phyloP scores from a whole-genome alignment of 2,113 vertebrate genomes.

The Macrotis lagotis region DNA sequence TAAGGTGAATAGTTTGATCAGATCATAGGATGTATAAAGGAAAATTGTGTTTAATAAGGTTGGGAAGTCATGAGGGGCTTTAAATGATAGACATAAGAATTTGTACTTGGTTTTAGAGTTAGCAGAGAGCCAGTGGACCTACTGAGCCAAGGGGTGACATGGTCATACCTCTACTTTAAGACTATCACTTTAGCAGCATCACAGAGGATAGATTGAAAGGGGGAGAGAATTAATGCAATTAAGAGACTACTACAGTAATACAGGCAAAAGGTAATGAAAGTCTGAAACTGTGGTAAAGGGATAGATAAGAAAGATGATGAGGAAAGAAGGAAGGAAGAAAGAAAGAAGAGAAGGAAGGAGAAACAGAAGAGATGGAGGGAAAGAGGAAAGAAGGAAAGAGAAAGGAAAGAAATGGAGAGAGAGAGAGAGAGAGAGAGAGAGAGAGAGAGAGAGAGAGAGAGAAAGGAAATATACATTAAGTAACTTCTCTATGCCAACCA shows the following conservation, averaged over 20 bases:
- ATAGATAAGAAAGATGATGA: neutral
- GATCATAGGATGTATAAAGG: neutral
- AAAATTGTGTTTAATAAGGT: neutral
- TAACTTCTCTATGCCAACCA: neutral
- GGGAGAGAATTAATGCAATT: neutral
- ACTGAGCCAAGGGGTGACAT: neutral
- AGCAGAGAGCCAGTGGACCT: neutral
- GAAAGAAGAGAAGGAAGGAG: neutral
- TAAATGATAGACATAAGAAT: neutral
- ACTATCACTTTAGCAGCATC: neutral
- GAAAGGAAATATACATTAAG: neutral
- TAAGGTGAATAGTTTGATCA: neutral
- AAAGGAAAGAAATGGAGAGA: no score
- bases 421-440: no score
- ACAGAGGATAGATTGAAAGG: neutral
- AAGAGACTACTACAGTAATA: neutral
- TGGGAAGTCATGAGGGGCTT: neutral
- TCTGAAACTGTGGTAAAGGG: neutral
- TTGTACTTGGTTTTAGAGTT: neutral
- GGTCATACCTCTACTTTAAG: neutral
- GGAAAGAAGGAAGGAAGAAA: neutral
- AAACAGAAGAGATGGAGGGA: no score
- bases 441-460: no score
- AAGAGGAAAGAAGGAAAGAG: no score
- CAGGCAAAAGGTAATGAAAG: neutral